Conservation (phyloP, 2,113 vertebrate species). For the Parus major region DNA sequence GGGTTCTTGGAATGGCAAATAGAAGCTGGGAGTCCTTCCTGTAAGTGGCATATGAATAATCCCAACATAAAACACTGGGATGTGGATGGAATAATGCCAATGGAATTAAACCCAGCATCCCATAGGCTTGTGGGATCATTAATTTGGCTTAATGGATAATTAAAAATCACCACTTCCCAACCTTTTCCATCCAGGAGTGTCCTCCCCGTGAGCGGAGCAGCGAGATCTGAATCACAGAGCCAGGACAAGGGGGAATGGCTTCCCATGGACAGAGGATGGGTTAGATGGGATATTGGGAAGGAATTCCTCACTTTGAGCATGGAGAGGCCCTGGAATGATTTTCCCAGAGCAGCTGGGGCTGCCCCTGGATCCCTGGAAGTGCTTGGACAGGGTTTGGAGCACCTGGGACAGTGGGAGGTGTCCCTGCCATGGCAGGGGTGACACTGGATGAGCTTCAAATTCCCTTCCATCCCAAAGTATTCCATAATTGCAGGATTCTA, state of each 20-base stretch:
- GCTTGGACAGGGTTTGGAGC: accelerated
- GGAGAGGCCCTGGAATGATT: accelerated
- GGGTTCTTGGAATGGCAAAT: slow-evolving; percentile 20
- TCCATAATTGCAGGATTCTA: background rate
- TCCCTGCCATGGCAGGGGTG: background rate
- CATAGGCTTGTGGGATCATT: background rate
- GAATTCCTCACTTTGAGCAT: accelerated
- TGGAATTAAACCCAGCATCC: background rate
- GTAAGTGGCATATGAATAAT: background rate
- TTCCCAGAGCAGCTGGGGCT: background rate
- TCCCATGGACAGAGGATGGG: background rate
- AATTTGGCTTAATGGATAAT: background rate
- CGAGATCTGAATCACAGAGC: background rate
- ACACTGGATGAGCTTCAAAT: accelerated
- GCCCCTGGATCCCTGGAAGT: background rate
- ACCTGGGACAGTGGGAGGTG: background rate
- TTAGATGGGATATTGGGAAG: background rate
- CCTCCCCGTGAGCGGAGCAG: background rate
- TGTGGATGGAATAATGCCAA: background rate
- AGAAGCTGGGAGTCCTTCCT: background rate
- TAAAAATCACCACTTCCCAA: background rate
- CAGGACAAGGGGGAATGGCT: background rate
- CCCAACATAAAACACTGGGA: background rate
- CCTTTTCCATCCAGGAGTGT: background rate
- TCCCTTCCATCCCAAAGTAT: background rate